Conservation (phyloP, 1,140 invertebrate species). For the Triops longicaudatus region DNA sequence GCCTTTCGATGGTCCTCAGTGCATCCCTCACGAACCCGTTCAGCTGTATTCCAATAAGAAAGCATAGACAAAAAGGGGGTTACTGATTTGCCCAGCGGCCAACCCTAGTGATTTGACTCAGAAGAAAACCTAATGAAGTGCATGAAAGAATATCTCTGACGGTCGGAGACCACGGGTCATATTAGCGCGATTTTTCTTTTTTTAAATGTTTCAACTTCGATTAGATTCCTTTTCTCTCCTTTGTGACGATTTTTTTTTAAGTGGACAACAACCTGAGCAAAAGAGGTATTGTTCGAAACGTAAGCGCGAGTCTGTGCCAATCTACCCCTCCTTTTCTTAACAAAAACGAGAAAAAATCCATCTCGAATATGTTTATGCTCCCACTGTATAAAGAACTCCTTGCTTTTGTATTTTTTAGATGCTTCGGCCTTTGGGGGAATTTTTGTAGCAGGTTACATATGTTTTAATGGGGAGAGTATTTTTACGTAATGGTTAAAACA, state of each 20-base stretch:
- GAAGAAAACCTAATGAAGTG: neutral
- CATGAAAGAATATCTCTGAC: neutral
- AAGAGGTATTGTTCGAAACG: neutral
- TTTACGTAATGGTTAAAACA: neutral
- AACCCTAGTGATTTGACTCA: neutral
- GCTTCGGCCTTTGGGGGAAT: neutral
- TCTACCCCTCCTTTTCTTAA: neutral
- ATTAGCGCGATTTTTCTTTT: neutral
- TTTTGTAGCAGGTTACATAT: neutral
- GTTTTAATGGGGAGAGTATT: neutral
- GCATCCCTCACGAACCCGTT: conserved; percentile 38
- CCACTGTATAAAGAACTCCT: neutral
- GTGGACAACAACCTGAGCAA: conserved; percentile 10
- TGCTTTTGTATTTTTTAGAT: neutral
- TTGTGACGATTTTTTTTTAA: neutral
- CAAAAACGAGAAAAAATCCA: neutral
- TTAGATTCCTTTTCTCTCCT: neutral
- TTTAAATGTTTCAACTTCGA: neutral
- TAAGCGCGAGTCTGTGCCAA: conserved; percentile 1
- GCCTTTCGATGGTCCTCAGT: conserved; percentile 69
- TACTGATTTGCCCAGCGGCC: neutral
- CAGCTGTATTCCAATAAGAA: conserved; percentile 20
- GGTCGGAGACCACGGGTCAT: conserved; percentile 9
- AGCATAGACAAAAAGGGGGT: neutral
- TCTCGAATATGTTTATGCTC: neutral